phyloP scores from a whole-genome alignment of 2,888 invertebrate species.

The Melanotus villosus region DNA sequence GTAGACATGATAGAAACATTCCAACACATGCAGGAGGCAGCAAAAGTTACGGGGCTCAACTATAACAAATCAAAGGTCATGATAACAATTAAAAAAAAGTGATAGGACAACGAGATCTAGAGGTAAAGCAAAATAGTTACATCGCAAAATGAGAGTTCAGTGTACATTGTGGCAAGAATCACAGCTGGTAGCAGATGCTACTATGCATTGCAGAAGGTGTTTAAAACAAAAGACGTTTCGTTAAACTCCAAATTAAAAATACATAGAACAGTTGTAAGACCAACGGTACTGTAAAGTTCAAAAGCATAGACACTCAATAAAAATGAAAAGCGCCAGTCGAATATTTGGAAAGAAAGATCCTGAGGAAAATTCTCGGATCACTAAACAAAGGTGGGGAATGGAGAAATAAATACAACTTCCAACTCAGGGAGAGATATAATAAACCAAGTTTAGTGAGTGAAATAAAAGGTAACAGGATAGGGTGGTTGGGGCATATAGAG shows the following conservation, averaged over 20 bases:
- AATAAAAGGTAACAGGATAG: too few species aligned
- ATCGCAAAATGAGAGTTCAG: not conserved
- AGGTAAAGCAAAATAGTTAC: too few species aligned
- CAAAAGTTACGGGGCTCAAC: not conserved
- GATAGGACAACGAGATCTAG: too few species aligned
- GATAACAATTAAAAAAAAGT: not conserved
- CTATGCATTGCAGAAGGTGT: too few species aligned
- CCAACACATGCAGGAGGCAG: too few species aligned
- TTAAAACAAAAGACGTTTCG: slow-evolving; percentile 2
- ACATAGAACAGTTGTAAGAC: not conserved
- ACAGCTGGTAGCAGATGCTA: not conserved
- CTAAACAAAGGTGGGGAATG: not conserved
- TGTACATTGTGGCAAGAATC: not conserved
- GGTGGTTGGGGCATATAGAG: too few species aligned
- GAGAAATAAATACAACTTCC: not conserved
- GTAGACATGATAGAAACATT: too few species aligned
- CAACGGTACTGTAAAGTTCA: not conserved
- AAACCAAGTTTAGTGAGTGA: too few species aligned
- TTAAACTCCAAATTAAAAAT: not conserved
- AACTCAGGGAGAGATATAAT: too few species aligned
- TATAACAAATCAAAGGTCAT: not conserved
- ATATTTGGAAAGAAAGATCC: slow-evolving; percentile 8
- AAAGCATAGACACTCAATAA: too few species aligned
- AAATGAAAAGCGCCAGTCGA: too few species aligned
- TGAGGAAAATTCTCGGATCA: slow-evolving; percentile 8